Conservation (phyloP, 1,140 invertebrate species). For the Xylocopa sonorina region DNA sequence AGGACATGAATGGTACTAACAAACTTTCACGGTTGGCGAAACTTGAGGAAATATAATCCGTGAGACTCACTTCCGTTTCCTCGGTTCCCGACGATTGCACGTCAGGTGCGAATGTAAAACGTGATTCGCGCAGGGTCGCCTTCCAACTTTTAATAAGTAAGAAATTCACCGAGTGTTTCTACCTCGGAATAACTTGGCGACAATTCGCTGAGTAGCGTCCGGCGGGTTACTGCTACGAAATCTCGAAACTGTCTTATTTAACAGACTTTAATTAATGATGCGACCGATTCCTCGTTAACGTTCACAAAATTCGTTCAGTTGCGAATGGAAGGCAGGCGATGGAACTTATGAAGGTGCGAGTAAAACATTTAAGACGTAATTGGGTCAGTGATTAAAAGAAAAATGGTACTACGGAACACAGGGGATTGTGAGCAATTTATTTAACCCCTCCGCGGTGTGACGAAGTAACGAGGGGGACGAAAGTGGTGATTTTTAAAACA, state of each 20-base stretch:
- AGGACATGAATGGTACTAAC: conserved; percentile 18
- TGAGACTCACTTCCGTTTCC: conserved; percentile 25
- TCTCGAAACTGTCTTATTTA: background rate
- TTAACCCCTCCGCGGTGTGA: too few relatives aligned
- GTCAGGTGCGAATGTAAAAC: conserved; percentile 50
- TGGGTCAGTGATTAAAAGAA: too few relatives aligned
- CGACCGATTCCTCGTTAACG: background rate
- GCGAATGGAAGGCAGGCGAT: too few relatives aligned
- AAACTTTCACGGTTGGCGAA: conserved; percentile 40
- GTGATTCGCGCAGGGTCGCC: conserved; percentile 31
- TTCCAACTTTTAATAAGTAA: conserved; percentile 55
- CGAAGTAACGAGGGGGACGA: too few relatives aligned
- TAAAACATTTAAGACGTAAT: too few relatives aligned
- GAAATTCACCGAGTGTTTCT: conserved; percentile 27
- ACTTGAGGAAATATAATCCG: conserved; percentile 49
- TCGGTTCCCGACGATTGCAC: conserved; percentile 19
- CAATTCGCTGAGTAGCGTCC: conserved; percentile 8
- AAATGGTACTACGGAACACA: too few relatives aligned
- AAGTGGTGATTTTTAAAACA: too few relatives aligned
- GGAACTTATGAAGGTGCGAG: too few relatives aligned
- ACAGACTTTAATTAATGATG: background rate
- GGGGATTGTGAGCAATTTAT: too few relatives aligned
- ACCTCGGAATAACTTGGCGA: conserved; percentile 39
- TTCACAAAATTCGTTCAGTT: too few relatives aligned
- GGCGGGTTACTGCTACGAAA: background rate